Conservation (phyloP, 64 coral and sea anemone species). For the Orbicella faveolata region DNA sequence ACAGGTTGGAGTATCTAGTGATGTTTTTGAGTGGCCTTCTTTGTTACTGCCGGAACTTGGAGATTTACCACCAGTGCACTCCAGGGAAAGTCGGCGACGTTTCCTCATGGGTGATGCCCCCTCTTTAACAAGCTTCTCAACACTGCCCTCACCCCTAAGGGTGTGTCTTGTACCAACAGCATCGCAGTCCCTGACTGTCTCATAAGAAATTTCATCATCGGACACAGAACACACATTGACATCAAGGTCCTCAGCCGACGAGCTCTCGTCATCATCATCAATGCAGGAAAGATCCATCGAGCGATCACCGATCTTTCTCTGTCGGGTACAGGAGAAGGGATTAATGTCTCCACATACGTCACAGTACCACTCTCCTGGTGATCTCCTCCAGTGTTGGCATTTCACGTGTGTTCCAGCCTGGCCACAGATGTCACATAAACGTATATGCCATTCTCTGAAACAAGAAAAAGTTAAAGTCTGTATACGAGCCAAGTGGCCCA, state of each 20-base stretch:
- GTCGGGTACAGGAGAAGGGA: background rate
- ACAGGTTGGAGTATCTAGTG: background rate
- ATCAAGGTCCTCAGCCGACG: constrained; percentile 3
- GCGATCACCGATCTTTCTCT: constrained; percentile 33
- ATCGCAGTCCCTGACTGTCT: too few species aligned
- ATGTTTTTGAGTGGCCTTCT: background rate
- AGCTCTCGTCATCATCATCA: background rate
- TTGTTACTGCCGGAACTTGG: background rate
- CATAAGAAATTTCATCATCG: constrained; percentile 15
- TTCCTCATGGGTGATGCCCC: constrained; percentile 18
- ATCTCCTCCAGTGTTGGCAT: constrained; percentile 65
- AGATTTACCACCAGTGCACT: background rate
- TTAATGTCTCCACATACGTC: constrained; percentile 24
- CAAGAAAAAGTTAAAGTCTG: background rate
- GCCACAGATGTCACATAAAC: constrained; percentile 70
- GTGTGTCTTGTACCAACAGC: background rate
- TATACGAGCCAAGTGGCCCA: too few species aligned
- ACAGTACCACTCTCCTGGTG: constrained; percentile 61
- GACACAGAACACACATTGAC: constrained; percentile 21
- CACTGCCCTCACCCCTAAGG: background rate
- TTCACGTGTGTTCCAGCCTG: constrained; percentile 82
- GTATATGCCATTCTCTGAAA: constrained; percentile 72
- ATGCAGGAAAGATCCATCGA: constrained; percentile 16
- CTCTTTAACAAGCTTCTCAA: background rate
- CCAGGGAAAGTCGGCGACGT: background rate